A percentile compares a stretch with the other conserved stretches of the same genome.
Conservation (phyloP, 2,113 vertebrate genomes). For the Holacanthus passer region DNA sequence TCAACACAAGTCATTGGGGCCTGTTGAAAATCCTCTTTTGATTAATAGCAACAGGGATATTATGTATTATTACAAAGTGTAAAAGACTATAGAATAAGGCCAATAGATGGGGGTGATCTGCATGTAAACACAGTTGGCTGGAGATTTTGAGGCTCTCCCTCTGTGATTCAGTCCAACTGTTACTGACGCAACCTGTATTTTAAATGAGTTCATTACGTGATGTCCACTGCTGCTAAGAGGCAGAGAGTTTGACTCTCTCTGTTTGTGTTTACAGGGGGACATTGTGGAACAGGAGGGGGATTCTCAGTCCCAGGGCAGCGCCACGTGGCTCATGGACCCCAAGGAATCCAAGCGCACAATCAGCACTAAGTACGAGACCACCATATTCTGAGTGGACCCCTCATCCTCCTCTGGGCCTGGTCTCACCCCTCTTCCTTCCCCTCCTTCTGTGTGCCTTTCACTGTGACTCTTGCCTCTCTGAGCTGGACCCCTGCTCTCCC, state of each 20-base stretch:
- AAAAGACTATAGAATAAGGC: not conserved
- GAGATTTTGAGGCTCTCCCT: not conserved
- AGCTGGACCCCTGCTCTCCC: constrained; percentile 41
- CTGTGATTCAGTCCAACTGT: not conserved
- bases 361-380: constrained; percentile 99
- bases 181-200: not conserved
- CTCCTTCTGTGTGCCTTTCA: constrained; percentile 78
- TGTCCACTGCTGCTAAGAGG: not conserved
- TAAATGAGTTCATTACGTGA: not conserved
- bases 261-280: constrained; percentile 84
- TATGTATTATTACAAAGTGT: not conserved
- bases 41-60: not conserved
- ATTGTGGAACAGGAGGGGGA: constrained; percentile 88
- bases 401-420: constrained; percentile 50
- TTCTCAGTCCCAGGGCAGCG: constrained; percentile 89
- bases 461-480: constrained; percentile 57
- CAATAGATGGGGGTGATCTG: not conserved
- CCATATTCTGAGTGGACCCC: constrained; percentile 92
- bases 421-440: constrained; percentile 44
- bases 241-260: not conserved
- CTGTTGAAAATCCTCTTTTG: no score
- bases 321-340: constrained; percentile 94
- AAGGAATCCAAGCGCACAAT: constrained; percentile 96
- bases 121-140: not conserved
- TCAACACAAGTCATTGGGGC: not conserved